phyloP scores from a whole-genome alignment of 2,888 invertebrate genomes.

The Pilophorus perplexus region DNA sequence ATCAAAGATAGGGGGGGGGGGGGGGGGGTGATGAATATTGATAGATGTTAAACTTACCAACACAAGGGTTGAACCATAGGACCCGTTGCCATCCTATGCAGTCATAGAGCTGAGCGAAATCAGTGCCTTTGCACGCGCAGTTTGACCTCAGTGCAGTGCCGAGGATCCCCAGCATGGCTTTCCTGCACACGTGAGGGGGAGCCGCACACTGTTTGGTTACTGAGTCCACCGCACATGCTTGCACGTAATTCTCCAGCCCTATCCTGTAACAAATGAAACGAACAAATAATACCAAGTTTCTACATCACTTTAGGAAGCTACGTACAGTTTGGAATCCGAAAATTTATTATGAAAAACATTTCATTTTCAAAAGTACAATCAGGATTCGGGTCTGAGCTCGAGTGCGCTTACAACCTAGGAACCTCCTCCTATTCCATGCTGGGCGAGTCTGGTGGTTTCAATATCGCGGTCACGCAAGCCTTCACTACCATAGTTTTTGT shows the following conservation, averaged over 20 bases:
- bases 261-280: constrained; percentile 56
- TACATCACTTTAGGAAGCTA: no score
- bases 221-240: constrained; percentile 87
- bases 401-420: no score
- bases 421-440: no score
- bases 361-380: no score
- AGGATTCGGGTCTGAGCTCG: no score
- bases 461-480: no score
- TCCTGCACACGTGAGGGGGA: constrained; percentile 76
- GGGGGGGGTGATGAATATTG: no score
- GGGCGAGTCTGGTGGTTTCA: no score
- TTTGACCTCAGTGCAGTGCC: constrained; percentile 85
- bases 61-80: constrained; percentile 89
- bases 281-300: neutral
- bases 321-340: no score
- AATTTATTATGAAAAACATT: no score
- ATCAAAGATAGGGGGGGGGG: no score
- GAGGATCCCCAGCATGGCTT: constrained; percentile 80
- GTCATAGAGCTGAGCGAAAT: constrained; percentile 79
- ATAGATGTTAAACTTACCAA: constrained; percentile 76
- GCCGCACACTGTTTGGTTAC: constrained; percentile 87
- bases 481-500: no score
- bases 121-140: constrained; percentile 84
- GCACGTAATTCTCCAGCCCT: constrained; percentile 82
- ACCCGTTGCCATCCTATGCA: constrained; percentile 88